Evolutionary conservation across 2,888 invertebrate genomes (phyloP).

Genomic region (Conchocele bisecta): DNA sequence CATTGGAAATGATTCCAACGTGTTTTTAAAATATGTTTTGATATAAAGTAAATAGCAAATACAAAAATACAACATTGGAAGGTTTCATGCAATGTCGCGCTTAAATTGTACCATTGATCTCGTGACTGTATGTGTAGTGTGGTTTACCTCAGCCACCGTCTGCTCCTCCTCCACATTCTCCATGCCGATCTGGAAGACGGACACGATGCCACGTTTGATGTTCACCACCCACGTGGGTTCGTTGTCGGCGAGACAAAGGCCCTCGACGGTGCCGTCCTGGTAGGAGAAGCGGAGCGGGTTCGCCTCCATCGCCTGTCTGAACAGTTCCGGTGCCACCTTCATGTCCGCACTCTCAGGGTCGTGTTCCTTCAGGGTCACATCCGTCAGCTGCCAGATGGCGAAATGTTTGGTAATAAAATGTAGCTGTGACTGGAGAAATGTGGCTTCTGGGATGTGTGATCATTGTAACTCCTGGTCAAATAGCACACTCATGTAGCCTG

Average conservation of each 20-base stretch:
- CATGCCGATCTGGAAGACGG: constrained; percentile 55
- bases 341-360: constrained; percentile 45
- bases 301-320: constrained; percentile 28
- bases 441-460: not conserved
- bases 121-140: not conserved
- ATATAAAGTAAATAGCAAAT: too few relatives aligned
- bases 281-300: constrained; percentile 47
- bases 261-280: constrained; percentile 53
- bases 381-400: constrained; percentile 31
- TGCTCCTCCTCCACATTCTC: constrained; percentile 45
- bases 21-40: too few relatives aligned
- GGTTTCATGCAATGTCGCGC: too few relatives aligned
- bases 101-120: too few relatives aligned
- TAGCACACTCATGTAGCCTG: too few relatives aligned
- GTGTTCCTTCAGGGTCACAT: constrained; percentile 46
- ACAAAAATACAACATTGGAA: too few relatives aligned
- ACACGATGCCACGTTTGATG: constrained; percentile 56
- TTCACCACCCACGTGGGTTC: constrained; percentile 36
- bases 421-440: not conserved
- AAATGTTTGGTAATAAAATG: not conserved
- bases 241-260: constrained; percentile 37
- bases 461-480: too few relatives aligned
- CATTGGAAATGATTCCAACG: too few relatives aligned
- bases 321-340: constrained; percentile 24
- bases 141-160: constrained; percentile 43